Evolutionary conservation across 2,113 vertebrate species (phyloP).

Genomic region (Indicator indicator): DNA sequence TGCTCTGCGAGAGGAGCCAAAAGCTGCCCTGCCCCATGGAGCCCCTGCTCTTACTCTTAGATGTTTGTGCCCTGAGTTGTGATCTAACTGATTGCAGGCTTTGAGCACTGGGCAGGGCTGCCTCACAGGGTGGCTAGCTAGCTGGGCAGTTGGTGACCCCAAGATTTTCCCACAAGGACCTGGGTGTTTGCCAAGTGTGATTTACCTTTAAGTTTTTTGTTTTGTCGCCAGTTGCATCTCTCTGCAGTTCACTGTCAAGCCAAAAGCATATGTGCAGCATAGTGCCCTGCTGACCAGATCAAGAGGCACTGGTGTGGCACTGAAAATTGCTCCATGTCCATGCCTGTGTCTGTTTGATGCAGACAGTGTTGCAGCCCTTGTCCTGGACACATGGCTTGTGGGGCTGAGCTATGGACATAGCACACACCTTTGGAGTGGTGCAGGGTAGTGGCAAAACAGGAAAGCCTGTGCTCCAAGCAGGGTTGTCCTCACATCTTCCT

Average conservation of each 20-base stretch:
- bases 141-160: neutral
- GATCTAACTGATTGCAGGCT: neutral
- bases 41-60: neutral
- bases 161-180: neutral
- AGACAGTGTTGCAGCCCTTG: neutral
- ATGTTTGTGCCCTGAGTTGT: neutral
- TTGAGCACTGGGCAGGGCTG: neutral
- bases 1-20: rapidly evolving
- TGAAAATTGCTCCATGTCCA: neutral
- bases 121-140: neutral
- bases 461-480: neutral
- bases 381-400: neutral
- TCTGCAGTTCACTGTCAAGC: neutral
- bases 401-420: neutral
- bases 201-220: neutral
- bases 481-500: neutral
- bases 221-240: neutral
- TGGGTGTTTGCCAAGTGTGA: neutral
- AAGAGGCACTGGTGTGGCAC: neutral
- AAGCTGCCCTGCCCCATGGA: rapidly evolving
- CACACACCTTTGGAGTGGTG: too few relatives aligned
- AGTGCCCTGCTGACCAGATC: neutral
- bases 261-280: neutral
- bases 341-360: neutral
- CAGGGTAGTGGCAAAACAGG: neutral